A percentile compares a stretch with the other conserved stretches of the same genome.
Conservation (phyloP, 1,140 invertebrate species). For the Bombus difficillimus region DNA sequence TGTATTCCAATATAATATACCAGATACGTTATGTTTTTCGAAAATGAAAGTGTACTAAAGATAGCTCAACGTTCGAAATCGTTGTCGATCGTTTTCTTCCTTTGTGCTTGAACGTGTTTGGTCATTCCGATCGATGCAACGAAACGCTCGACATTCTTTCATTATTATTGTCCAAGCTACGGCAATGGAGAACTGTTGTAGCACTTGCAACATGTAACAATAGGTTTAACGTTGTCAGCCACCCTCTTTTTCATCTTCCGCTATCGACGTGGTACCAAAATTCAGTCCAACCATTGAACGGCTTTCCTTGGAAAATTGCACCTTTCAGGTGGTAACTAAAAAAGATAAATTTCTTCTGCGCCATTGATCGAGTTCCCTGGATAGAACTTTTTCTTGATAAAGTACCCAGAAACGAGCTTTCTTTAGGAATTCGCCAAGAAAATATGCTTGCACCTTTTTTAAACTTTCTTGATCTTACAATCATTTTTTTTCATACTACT, state of each 20-base stretch:
- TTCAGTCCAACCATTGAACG: slow-evolving; percentile 30
- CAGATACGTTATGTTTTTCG: too few species aligned
- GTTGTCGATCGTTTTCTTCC: neutral
- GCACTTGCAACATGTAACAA: slow-evolving; percentile 15
- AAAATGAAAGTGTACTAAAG: too few species aligned
- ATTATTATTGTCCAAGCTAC: neutral
- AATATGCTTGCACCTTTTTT: neutral
- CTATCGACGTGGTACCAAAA: slow-evolving; percentile 36
- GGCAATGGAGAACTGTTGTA: slow-evolving; percentile 19
- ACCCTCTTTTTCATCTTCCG: too few species aligned
- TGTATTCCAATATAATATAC: too few species aligned
- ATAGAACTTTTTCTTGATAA: too few species aligned
- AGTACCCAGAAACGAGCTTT: too few species aligned
- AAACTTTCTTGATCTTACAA: neutral
- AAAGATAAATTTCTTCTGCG: slow-evolving; percentile 28
- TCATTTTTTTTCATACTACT: too few species aligned
- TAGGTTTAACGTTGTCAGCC: slow-evolving; percentile 44
- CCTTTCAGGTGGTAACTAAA: slow-evolving; percentile 32
- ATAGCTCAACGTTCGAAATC: neutral
- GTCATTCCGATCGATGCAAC: neutral
- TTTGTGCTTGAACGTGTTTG: neutral
- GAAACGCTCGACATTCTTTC: neutral
- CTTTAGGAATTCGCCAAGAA: neutral
- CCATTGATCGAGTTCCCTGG: neutral
- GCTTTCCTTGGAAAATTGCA: slow-evolving; percentile 39